phyloP scores from a whole-genome alignment of 2,113 vertebrate species.

The Empidonax traillii region DNA sequence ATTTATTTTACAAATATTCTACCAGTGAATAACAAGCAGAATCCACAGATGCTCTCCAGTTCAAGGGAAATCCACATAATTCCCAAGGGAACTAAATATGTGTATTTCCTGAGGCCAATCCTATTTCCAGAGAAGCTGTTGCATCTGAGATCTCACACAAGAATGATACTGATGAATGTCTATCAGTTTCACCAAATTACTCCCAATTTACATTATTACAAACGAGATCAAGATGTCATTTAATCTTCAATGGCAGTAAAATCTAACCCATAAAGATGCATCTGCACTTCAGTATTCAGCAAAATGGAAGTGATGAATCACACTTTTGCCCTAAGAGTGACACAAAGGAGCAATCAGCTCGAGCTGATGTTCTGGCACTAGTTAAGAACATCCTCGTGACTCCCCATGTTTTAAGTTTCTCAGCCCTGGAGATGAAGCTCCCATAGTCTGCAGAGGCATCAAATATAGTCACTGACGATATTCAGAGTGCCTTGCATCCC shows the following conservation, averaged over 20 bases:
- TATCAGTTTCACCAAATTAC: not conserved
- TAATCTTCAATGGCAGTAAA: not conserved
- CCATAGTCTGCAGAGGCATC: not conserved
- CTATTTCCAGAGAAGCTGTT: not conserved
- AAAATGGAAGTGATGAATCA: constrained; percentile 44
- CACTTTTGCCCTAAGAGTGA: not conserved
- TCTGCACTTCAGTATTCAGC: not conserved
- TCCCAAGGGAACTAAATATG: not conserved
- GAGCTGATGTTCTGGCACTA: constrained; percentile 19
- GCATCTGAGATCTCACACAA: not conserved
- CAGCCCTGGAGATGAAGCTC: not conserved
- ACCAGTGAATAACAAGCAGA: not conserved
- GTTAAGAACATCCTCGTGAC: not conserved
- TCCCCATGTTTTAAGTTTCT: not conserved
- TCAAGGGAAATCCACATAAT: not conserved
- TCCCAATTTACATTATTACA: not conserved
- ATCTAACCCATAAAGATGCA: not conserved
- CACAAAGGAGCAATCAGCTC: constrained; percentile 47
- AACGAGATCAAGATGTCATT: not conserved
- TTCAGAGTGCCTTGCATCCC: not conserved
- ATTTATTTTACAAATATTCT: not conserved
- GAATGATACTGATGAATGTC: not conserved
- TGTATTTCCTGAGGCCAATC: not conserved
- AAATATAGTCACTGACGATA: not conserved
- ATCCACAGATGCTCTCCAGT: not conserved